phyloP scores from a whole-genome alignment of 2,888 invertebrate genomes.

The Rosalia funebris region DNA sequence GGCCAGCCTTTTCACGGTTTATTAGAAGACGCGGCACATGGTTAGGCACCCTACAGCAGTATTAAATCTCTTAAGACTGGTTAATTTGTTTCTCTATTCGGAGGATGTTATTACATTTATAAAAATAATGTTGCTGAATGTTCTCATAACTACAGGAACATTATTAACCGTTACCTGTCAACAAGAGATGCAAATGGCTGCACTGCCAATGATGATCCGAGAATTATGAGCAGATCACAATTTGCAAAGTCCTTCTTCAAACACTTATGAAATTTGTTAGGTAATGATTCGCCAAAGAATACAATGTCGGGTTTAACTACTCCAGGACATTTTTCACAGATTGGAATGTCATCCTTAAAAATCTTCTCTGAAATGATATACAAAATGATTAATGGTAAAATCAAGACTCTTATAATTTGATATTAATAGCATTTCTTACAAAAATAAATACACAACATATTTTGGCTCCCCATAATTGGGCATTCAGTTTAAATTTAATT shows the following conservation, averaged over 20 bases:
- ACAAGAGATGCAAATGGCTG: constrained; percentile 94
- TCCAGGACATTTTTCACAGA: constrained; percentile 75
- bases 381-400: constrained; percentile 5
- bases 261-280: constrained; percentile 77
- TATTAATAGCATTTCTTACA: too few relatives aligned
- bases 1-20: constrained; percentile 82
- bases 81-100: too few relatives aligned
- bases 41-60: constrained; percentile 69
- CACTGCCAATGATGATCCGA: constrained; percentile 94
- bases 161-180: constrained; percentile 69
- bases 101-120: too few relatives aligned
- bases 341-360: constrained; percentile 78
- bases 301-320: constrained; percentile 95
- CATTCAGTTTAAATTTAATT: too few relatives aligned
- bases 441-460: too few relatives aligned
- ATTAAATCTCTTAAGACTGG: too few relatives aligned
- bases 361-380: constrained; percentile 71
- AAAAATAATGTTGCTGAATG: not conserved
- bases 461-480: too few relatives aligned
- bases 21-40: constrained; percentile 86
- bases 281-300: constrained; percentile 93
- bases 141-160: constrained; percentile 4
- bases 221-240: constrained; percentile 91
- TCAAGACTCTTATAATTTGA: too few relatives aligned
- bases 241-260: constrained; percentile 79